Conservation (phyloP, 2,113 vertebrate genomes). For the Salvelinus fontinalis region DNA sequence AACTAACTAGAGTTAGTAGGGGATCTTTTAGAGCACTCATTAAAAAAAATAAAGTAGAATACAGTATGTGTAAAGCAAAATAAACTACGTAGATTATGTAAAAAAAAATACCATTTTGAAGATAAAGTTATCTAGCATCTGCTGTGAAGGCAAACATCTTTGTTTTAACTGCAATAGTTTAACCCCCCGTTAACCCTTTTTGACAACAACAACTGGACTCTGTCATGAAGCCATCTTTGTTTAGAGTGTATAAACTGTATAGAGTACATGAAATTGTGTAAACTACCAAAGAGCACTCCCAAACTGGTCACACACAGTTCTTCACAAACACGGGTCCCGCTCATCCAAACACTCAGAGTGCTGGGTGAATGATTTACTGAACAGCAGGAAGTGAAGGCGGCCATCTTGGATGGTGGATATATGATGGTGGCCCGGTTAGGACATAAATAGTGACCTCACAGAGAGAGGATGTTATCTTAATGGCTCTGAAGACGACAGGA, state of each 20-base stretch:
- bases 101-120: neutral
- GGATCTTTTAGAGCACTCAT: neutral
- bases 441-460: conserved; percentile 32
- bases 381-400: conserved; percentile 17
- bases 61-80: neutral
- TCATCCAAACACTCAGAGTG: neutral
- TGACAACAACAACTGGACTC: neutral
- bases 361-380: neutral
- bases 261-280: neutral
- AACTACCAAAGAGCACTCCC: neutral
- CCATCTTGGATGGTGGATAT: conserved; percentile 11
- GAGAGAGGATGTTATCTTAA: conserved; percentile 18
- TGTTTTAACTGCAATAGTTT: neutral
- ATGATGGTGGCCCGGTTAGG: conserved; percentile 1
- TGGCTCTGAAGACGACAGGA: conserved; percentile 22
- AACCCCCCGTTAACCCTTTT: neutral
- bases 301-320: neutral
- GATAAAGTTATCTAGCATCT: neutral
- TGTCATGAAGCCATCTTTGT: neutral
- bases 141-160: neutral
- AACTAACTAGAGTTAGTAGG: conserved; percentile 7
- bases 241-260: neutral
- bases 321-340: neutral
- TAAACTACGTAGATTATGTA: neutral
- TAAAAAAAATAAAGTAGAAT: neutral